A percentile compares a stretch with the other conserved stretches of the same genome.
Conservation (phyloP, 2,797 vertebrate species). For the Arnoldichthys spilopterus region DNA sequence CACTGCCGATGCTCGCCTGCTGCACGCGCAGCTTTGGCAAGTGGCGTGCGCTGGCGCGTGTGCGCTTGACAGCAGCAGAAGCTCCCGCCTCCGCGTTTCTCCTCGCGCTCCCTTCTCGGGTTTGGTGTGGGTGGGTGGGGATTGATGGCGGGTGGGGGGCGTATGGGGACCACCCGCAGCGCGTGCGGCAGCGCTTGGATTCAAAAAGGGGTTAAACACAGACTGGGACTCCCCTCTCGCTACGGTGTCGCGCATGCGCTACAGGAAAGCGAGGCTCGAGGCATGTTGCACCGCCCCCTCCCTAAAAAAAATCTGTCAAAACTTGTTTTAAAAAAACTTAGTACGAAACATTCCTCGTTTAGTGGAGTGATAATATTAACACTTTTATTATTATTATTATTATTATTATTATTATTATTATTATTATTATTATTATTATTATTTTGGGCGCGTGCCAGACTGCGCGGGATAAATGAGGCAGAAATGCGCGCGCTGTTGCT, state of each 20-base stretch:
- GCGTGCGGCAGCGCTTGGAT: background rate
- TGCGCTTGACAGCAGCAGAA: conserved; percentile 27
- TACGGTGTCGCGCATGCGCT: conserved; percentile 49
- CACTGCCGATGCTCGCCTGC: background rate
- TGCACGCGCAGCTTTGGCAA: conserved; percentile 73
- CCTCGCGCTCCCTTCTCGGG: conserved; percentile 37
- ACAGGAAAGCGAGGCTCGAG: conserved; percentile 21
- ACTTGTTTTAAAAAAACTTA: conserved; percentile 17
- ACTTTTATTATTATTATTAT: no score
- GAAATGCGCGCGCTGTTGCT: conserved; percentile 21
- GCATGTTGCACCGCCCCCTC: conserved; percentile 28
- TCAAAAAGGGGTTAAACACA: conserved; percentile 44
- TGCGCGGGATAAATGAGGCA: conserved; percentile 34
- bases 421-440: no score
- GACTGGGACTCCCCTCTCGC: conserved; percentile 55
- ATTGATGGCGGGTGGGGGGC: no score
- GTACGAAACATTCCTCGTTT: background rate
- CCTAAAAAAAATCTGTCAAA: no score
- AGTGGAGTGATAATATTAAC: background rate
- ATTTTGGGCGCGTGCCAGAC: background rate
- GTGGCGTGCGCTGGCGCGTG: conserved; percentile 59
- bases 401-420: no score
- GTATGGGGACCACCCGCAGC: background rate
- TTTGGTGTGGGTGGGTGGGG: no score
- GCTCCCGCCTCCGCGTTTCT: conserved; percentile 52